phyloP scores from a whole-genome alignment of 1,140 invertebrate genomes.

The Zeugodacus cucurbitae region DNA sequence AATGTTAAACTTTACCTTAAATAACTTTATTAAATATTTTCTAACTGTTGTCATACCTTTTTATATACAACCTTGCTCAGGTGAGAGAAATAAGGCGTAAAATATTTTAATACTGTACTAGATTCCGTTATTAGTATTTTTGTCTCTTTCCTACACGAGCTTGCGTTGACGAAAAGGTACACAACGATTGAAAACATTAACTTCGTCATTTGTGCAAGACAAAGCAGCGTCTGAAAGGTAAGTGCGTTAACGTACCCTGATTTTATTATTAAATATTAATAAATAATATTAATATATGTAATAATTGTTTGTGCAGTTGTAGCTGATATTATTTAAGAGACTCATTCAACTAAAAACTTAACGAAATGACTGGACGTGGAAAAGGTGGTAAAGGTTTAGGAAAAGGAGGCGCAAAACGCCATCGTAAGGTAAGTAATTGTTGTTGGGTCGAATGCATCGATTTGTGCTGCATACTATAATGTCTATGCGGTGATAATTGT shows the following conservation, averaged over 20 bases:
- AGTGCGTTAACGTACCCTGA: no score
- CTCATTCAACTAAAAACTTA: background rate
- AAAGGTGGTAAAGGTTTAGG: conserved; percentile 75
- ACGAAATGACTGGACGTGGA: conserved; percentile 71
- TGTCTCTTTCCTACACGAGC: background rate
- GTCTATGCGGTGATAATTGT: background rate
- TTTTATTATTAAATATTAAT: background rate
- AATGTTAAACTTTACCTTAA: no score
- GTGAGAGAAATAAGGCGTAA: no score
- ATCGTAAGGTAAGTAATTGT: conserved; percentile 67
- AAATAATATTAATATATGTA: background rate
- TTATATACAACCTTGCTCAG: no score
- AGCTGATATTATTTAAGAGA: background rate
- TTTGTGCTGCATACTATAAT: background rate
- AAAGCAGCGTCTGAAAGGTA: background rate
- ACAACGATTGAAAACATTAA: background rate
- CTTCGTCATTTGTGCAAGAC: conserved; percentile 17
- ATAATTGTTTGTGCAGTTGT: background rate
- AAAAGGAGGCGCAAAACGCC: conserved; percentile 75
- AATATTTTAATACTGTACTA: no score
- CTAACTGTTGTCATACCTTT: no score
- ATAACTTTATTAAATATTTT: no score
- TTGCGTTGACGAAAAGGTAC: background rate
- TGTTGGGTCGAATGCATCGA: background rate
- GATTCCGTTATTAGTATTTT: no score